A percentile compares a stretch with the other conserved stretches of the same genome.
phyloP scores from a whole-genome alignment of 2,888 invertebrate species.

The Lomographa bimaculata region DNA sequence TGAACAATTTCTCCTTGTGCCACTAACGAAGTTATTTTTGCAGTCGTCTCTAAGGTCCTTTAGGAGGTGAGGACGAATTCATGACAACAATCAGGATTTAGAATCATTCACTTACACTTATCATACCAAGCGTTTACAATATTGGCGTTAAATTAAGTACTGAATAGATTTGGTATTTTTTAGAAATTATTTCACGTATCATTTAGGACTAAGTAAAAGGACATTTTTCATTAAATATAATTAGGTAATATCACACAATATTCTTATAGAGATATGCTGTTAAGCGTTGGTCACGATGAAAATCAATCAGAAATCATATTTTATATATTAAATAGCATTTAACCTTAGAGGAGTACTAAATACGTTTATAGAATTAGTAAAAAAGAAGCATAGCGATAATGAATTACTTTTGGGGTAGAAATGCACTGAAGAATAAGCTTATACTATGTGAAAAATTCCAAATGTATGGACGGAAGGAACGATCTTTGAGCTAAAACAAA shows the following conservation, averaged over 20 bases:
- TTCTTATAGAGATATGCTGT: constrained; percentile 81
- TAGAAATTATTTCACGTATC: constrained; percentile 53
- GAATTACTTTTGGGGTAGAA: constrained; percentile 42
- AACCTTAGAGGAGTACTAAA: constrained; percentile 33
- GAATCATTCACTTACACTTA: constrained; percentile 56
- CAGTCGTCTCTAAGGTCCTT: constrained; percentile 9
- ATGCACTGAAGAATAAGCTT: constrained; percentile 61
- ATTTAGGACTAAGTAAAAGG: constrained; percentile 61
- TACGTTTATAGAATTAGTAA: constrained; percentile 22
- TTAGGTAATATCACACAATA: constrained; percentile 81
- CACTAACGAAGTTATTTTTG: no score
- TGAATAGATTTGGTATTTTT: constrained; percentile 71
- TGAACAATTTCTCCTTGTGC: no score
- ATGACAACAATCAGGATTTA: constrained; percentile 57
- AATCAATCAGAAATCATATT: constrained; percentile 57
- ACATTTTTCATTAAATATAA: constrained; percentile 68
- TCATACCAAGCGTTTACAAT: constrained; percentile 60
- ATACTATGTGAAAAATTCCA: constrained; percentile 67
- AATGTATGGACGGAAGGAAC: constrained; percentile 77
- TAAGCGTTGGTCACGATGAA: constrained; percentile 78
- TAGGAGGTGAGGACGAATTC: constrained; percentile 54
- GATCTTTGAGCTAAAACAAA: constrained; percentile 67
- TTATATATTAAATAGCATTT: constrained; percentile 40
- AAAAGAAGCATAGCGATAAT: constrained; percentile 25
- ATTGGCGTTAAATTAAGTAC: constrained; percentile 76